These are phyloP conservation scores for Bombylius discolor DNA, from an alignment of 2,888 invertebrate species.

Conservation along the genomic window DNA sequence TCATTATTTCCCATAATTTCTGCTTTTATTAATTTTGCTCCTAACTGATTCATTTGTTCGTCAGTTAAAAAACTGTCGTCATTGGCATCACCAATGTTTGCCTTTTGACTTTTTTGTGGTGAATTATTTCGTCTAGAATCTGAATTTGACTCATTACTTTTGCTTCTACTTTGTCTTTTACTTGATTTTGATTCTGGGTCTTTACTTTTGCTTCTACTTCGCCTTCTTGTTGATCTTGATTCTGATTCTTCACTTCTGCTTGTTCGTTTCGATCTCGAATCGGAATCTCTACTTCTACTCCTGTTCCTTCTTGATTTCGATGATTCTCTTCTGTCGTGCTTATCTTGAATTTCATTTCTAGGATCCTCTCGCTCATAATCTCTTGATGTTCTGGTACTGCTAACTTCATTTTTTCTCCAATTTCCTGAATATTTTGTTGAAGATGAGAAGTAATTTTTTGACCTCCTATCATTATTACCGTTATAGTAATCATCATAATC, in stretches of 20 bases:
- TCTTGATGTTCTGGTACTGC: not conserved
- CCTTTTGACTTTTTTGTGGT: not conserved
- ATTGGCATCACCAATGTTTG: conserved; percentile 3
- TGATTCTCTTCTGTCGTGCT: not conserved
- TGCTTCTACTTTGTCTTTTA: too few relatives aligned
- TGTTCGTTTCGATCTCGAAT: not conserved
- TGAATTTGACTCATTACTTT: not conserved
- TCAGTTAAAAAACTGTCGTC: conserved; percentile 45
- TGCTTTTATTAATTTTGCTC: conserved; percentile 83
- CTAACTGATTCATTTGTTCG: conserved; percentile 79
- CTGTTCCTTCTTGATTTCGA: not conserved
- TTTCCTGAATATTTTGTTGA: conserved; percentile 8
- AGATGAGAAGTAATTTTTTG: not conserved
- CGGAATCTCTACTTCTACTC: not conserved
- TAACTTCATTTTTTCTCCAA: conserved; percentile 17
- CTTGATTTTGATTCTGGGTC: too few relatives aligned
- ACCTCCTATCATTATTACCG: conserved; percentile 10
- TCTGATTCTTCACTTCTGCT: not conserved
- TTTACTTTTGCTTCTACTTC: too few relatives aligned
- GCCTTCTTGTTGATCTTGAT: not conserved
- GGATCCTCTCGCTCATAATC: not conserved
- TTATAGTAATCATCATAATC: conserved; percentile 26
- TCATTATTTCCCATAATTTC: conserved; percentile 78
- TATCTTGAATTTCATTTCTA: not conserved
- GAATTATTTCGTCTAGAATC: not conserved